A percentile compares a stretch with the other conserved stretches of the same genome.
These are phyloP conservation scores for Lasioglossum albipes DNA, from an alignment of 1,140 invertebrate genomes.

Conservation along the genomic window DNA sequence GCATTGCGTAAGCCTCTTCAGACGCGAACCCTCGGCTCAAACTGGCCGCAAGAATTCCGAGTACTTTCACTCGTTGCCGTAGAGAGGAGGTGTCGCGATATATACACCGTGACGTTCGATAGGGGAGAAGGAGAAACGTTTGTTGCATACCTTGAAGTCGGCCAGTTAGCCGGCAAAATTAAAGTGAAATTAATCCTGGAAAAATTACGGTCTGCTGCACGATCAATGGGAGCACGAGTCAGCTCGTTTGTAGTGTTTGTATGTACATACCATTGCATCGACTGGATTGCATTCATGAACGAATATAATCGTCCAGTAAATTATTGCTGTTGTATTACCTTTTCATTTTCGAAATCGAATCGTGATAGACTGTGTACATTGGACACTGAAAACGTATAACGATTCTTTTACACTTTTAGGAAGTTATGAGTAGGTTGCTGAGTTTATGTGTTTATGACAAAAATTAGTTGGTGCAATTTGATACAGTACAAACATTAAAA, in stretches of 20 bases:
- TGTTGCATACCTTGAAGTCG: slow-evolving; percentile 2
- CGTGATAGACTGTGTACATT: too few relatives aligned
- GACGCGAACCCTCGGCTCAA: slow-evolving; percentile 56
- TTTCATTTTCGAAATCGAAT: too few relatives aligned
- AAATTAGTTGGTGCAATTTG: too few relatives aligned
- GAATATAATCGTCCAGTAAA: too few relatives aligned
- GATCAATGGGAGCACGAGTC: slow-evolving; percentile 15
- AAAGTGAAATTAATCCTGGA: slow-evolving; percentile 21
- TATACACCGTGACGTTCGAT: slow-evolving; percentile 16
- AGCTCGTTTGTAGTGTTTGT: not conserved
- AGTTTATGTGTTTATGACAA: too few relatives aligned
- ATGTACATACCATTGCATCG: too few relatives aligned
- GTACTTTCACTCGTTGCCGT: slow-evolving; percentile 71
- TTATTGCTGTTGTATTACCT: too few relatives aligned
- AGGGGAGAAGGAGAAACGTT: slow-evolving; percentile 11
- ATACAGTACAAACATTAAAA: too few relatives aligned
- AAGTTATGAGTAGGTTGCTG: too few relatives aligned
- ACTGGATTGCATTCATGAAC: too few relatives aligned
- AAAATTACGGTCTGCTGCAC: slow-evolving; percentile 28
- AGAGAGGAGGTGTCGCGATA: slow-evolving; percentile 57
- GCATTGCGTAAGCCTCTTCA: slow-evolving; percentile 65
- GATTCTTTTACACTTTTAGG: too few relatives aligned
- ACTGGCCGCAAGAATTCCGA: slow-evolving; percentile 68
- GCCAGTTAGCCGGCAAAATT: not conserved
- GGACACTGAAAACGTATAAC: too few relatives aligned